Evolutionary conservation across 2,888 invertebrate genomes (phyloP).

Genomic region (Neoscelio sp.): DNA sequence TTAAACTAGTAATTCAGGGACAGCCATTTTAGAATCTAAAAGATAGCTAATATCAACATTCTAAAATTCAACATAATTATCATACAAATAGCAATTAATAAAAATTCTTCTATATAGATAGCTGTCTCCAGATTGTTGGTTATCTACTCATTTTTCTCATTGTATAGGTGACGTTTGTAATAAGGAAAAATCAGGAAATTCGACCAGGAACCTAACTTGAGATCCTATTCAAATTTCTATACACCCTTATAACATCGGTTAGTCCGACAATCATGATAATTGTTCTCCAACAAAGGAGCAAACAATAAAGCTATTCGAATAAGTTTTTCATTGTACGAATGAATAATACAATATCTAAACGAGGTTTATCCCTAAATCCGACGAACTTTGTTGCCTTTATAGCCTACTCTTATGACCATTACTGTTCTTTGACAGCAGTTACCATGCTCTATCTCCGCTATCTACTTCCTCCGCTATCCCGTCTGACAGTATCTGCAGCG

Average conservation of each 20-base stretch:
- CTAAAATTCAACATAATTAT: too few species aligned
- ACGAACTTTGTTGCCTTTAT: constrained; percentile 67
- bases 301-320: constrained; percentile 50
- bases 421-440: constrained; percentile 73
- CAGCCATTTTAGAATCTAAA: too few species aligned
- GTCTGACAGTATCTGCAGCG: constrained; percentile 65
- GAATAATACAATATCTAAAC: constrained; percentile 62
- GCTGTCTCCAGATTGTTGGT: too few species aligned
- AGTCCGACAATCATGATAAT: constrained; percentile 51
- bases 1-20: too few species aligned
- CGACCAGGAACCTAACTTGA: too few species aligned
- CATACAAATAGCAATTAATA: too few species aligned
- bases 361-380: constrained; percentile 55
- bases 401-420: constrained; percentile 71
- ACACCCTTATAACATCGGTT: constrained; percentile 30
- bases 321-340: constrained; percentile 52
- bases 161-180: too few species aligned
- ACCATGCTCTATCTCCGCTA: constrained; percentile 72
- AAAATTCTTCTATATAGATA: too few species aligned
- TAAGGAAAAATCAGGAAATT: too few species aligned
- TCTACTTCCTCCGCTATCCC: constrained; percentile 67
- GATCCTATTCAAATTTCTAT: too few species aligned
- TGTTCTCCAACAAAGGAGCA: constrained; percentile 29
- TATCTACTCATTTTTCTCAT: too few species aligned
- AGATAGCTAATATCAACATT: too few species aligned